Evolutionary conservation across 2,797 vertebrate genomes (phyloP), one percentile per base, ranked within the genome.

Genomic region (Molossus molossus): DNA sequence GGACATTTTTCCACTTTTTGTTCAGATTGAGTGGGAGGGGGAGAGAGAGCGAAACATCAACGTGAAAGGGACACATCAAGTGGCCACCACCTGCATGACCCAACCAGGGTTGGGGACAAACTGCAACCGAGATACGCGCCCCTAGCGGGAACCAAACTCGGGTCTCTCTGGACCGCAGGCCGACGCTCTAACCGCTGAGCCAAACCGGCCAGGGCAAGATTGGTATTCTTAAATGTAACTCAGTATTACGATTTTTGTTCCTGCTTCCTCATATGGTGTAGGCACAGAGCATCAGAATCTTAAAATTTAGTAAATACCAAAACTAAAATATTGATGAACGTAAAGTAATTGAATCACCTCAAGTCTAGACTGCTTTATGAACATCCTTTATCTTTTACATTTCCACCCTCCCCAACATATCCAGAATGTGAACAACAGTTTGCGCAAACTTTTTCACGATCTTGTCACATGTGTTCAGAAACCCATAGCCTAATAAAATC

Each of bases 201-300:
- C 33, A 33, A 33, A 33, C 33, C 3, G 33, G 33, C 33, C 33
- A 33, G 33, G 33, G 33, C 33, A 33, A 33, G 33, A 33, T 33
- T 65, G 62, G 27, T 58, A 86, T 67, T 58, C 40, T 90, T 85
- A 80, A 50, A 83, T 83, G 73, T 67, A 88, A 65, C 29, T 81
- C 33, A 76, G 1, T 55, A 13, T 73, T 37, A 53, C 4, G 25
- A 60, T 62, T 73, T 65, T 84, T 60, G 75, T 76, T 92, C 14
- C 20, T 91, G 29, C 13, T 29, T 91, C 8, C 27, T 93, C 29
- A 40, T 67, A 45, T 83, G 33, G 33, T 93, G 1, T 48, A 73
- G 50, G 27, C 55, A 73, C 13, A 87, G 67, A 94, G 17, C 60
- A 77, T 79, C 17, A 69, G 37, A 33, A 89, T 86, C 83, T 95